A percentile compares a stretch with the other conserved stretches of the same genome.
These are phyloP conservation scores for Coracopsis vasa DNA, from an alignment of 2,113 vertebrate genomes.

Conservation along the genomic window DNA sequence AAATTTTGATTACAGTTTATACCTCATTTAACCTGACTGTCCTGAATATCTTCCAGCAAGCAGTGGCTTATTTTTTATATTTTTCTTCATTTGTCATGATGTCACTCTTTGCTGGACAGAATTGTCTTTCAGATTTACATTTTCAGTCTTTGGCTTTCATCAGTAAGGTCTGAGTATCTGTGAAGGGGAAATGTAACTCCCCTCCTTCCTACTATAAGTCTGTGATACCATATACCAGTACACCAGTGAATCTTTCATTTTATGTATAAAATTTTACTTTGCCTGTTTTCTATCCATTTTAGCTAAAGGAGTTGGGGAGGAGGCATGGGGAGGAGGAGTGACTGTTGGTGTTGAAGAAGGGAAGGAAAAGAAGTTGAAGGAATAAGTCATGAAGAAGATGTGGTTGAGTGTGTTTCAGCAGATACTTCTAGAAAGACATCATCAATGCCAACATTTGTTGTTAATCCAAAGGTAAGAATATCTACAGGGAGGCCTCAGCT, in stretches of 20 bases:
- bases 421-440: conserved; percentile 7
- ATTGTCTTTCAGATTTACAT: background rate
- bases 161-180: background rate
- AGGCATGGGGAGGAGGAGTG: fast-evolving
- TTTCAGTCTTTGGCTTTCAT: background rate
- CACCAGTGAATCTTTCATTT: background rate
- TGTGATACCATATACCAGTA: background rate
- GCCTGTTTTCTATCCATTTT: background rate
- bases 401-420: background rate
- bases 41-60: background rate
- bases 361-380: background rate
- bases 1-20: background rate
- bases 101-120: background rate
- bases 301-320: background rate
- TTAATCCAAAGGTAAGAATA: conserved; percentile 20
- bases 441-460: background rate
- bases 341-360: background rate
- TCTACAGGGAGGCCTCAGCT: background rate
- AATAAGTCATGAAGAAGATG: background rate
- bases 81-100: background rate
- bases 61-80: background rate
- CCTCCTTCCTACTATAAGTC: background rate
- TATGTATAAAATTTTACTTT: background rate
- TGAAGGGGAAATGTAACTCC: background rate
- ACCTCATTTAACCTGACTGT: conserved; percentile 10